Evolutionary conservation across 2,113 vertebrate genomes (phyloP), one percentile per base, ranked within the genome.

Genomic region (Paradisaea rubra): DNA sequence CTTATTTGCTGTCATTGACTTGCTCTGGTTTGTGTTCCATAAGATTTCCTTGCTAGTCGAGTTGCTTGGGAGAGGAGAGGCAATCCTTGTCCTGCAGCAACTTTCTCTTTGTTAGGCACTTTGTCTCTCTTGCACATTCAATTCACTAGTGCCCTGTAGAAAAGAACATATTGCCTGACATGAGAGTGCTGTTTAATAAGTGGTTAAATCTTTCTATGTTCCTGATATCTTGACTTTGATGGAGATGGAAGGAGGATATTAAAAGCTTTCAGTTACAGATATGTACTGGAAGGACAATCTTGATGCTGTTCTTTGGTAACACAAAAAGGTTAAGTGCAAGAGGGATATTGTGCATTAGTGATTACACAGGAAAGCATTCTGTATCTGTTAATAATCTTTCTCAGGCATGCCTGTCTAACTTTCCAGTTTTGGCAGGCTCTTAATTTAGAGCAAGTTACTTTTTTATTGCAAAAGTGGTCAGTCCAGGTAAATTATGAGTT

Each of bases 191-290:
- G 77, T 56, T 93, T 95, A 94, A 77, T 83, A 91, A 91, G 82
- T 86, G 80, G 72, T 49, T 88, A 89, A 71, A 57, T 91, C 88
- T 88, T 95, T 66, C 81, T 63, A 0, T 82, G 68, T 63, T 87
- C 81, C 44, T 56, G 44, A 50, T 90, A 83, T 49, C 74, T 82
- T 91, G 92, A 54, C 42, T 95, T 88, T 64, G 68, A 77, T 84
- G 69, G 41, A 77, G 39, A 20, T 14, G 6, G 66, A 49, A 68
- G 61, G 15, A 52, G 68, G 77, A 74, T 86, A 91, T 94, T 95
- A 96, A 94, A 96, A 94, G 76, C 56, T 95, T 91, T 94, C 80
- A 39, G 56, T 71, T 88, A 45, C 64, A 88, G 65, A n/a, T 3
- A 0, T 44, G 45, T 74, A 54, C 93, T 91, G 66, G 53, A 74